These are phyloP conservation scores for Brachymystax lenok DNA, from an alignment of 2,797 vertebrate species.

Conservation along the genomic window DNA sequence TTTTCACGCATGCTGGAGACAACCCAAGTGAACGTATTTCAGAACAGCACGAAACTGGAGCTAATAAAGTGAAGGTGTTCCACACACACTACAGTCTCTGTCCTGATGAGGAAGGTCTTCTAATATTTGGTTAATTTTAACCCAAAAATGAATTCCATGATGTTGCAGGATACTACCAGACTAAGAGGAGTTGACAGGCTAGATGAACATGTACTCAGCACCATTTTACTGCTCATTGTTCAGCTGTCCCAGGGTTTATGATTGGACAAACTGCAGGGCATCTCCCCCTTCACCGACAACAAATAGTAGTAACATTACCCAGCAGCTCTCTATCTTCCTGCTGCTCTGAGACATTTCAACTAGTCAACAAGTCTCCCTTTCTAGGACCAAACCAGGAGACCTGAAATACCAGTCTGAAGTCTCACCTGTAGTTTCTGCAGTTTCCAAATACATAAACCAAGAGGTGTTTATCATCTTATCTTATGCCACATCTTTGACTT, in stretches of 20 bases:
- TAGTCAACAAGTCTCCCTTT: neutral
- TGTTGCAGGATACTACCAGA: neutral
- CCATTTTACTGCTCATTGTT: neutral
- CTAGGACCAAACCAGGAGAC: neutral
- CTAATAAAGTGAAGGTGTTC: neutral
- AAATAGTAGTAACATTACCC: too few species aligned
- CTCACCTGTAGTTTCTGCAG: neutral
- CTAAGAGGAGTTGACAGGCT: neutral
- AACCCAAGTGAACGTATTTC: neutral
- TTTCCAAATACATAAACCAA: neutral
- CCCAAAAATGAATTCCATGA: neutral
- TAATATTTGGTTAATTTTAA: neutral
- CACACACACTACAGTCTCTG: neutral
- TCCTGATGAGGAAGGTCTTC: neutral
- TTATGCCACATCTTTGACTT: neutral
- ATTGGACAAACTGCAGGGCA: slow-evolving; percentile 6
- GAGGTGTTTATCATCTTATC: neutral
- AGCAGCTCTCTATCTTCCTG: neutral
- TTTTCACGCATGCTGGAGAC: neutral
- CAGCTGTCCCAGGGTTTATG: neutral
- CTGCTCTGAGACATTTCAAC: neutral
- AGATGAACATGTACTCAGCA: neutral
- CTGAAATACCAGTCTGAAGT: neutral
- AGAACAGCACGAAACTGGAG: neutral
- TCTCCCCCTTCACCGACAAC: too few species aligned